phyloP scores from a whole-genome alignment of 2,113 vertebrate species.

The Arizona elegans region DNA sequence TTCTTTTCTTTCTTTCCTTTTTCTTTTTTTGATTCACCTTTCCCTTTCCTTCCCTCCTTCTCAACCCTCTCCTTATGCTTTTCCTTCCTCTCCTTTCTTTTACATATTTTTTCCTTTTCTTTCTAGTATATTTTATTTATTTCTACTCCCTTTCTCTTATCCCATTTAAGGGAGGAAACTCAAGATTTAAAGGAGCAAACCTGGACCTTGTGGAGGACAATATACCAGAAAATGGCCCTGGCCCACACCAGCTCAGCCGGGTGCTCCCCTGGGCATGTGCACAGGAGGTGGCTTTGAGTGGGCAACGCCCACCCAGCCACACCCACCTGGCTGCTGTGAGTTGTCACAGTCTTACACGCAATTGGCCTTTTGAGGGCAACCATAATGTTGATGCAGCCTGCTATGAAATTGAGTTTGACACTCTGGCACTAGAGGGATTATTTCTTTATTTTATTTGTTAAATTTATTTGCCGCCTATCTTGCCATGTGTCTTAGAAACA shows the following conservation, averaged over 20 bases:
- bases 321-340: no score
- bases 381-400: no score
- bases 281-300: neutral
- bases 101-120: neutral
- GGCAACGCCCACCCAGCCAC: no score
- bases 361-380: no score
- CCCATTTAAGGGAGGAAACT: neutral
- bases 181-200: neutral
- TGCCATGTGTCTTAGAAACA: neutral
- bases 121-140: neutral
- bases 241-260: no score
- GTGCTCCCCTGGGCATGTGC: no score
- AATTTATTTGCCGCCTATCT: neutral
- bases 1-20: neutral
- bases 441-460: neutral
- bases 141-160: neutral
- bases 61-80: neutral
- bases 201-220: neutral
- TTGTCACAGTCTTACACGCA: no score
- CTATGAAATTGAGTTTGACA: no score
- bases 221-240: neutral
- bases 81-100: neutral
- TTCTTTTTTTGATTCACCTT: neutral
- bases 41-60: neutral
- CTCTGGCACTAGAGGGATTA: neutral